Percentiles rank a stretch among this genome's conserved stretches.
These are phyloP conservation scores for Tetanocera ferruginea DNA, from an alignment of 2,888 invertebrate genomes.

Conservation along the genomic window DNA sequence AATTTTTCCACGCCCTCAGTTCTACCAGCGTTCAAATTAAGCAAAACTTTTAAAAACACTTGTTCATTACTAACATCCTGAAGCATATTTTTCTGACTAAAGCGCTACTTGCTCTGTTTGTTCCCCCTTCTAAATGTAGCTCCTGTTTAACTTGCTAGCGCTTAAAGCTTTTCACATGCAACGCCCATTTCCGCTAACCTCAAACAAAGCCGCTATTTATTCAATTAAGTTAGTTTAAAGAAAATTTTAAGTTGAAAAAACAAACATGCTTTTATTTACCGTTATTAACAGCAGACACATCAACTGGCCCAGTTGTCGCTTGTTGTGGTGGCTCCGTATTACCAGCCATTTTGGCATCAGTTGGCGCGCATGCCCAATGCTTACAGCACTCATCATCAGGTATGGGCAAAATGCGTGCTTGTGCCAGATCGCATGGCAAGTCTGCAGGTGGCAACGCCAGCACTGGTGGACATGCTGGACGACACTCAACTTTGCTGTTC, in stretches of 20 bases:
- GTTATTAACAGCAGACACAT: conserved; percentile 39
- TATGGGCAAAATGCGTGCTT: conserved; percentile 76
- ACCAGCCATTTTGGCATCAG: conserved; percentile 60
- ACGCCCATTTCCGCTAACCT: neutral
- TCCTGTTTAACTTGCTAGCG: neutral
- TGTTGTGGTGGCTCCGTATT: conserved; percentile 30
- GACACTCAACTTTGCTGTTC: conserved; percentile 88
- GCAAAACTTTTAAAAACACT: no score
- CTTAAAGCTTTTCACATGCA: neutral
- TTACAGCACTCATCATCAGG: conserved; percentile 88
- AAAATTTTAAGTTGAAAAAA: neutral
- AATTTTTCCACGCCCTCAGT: no score
- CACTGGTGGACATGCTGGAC: conserved; percentile 84
- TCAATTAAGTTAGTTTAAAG: neutral
- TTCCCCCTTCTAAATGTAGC: neutral
- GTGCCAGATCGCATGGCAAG: conserved; percentile 79
- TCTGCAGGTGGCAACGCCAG: conserved; percentile 81
- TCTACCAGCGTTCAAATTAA: no score
- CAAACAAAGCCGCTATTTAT: neutral
- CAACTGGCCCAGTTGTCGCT: conserved; percentile 18
- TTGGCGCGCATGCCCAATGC: conserved; percentile 78
- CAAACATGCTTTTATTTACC: conserved; percentile 56
- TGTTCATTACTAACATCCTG: no score
- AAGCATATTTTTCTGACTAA: neutral
- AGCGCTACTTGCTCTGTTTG: no score